Evolutionary conservation across 2,797 vertebrate genomes (phyloP).

Genomic region (Enteromius thamalakanensis): DNA sequence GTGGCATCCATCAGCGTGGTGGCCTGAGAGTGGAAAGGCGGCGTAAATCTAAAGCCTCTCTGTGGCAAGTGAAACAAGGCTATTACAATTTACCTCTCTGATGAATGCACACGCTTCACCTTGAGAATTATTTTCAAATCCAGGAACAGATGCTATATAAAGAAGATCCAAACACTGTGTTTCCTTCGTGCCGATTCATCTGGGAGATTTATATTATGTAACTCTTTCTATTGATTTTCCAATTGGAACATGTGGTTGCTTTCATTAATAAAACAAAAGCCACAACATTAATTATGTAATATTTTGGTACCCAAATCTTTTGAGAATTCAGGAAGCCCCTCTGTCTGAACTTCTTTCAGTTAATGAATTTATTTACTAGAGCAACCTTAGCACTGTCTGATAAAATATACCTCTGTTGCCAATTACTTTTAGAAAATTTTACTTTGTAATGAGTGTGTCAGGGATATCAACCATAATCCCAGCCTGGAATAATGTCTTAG

Average conservation of each 20-base stretch:
- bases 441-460: constrained; percentile 75
- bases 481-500: constrained; percentile 55
- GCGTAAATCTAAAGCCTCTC: constrained; percentile 60
- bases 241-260: constrained; percentile 4
- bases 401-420: constrained; percentile 47
- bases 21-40: constrained; percentile 46
- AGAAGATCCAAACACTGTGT: constrained; percentile 9
- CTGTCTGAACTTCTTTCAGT: neutral
- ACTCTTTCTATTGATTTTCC: neutral
- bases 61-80: constrained; percentile 52
- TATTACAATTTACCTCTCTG: constrained; percentile 55
- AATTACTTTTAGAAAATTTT: constrained; percentile 67
- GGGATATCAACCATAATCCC: constrained; percentile 65
- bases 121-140: neutral
- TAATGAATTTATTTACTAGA: neutral
- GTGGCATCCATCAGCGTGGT: constrained; percentile 56
- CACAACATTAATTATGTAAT: constrained; percentile 16
- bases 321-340: constrained; percentile 17
- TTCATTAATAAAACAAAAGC: constrained; percentile 38
- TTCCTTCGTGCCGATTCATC: constrained; percentile 28
- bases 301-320: constrained; percentile 8
- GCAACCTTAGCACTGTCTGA: neutral
- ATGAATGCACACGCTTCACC: constrained; percentile 54
- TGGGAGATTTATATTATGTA: constrained; percentile 7
- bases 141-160: constrained; percentile 25